Base-by-base conservation (phyloP, 2,888 invertebrate species). In the Himalopsyche japonica region DNA sequence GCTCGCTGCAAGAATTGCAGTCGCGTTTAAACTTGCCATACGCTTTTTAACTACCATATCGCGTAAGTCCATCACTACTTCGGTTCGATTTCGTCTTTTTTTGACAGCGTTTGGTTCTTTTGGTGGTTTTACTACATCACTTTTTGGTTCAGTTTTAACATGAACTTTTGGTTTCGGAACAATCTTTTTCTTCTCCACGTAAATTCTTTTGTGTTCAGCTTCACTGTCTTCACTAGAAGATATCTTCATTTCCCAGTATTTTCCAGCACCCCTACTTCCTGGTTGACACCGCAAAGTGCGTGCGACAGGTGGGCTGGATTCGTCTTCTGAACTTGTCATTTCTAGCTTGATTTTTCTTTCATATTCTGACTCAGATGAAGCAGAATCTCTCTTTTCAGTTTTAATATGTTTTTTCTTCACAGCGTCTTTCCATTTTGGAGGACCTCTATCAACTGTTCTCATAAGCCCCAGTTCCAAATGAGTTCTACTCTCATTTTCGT, bases 1-100 rank as follows among this genome's bases (percentile, higher is more conserved):
- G 87, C 97, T 97, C 27, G 97, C 97, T 0, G 97, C 97, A 87
- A 98, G 92, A 88, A 98, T 97, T 27, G 98, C 98, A 48, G 96
- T 95, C 18, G 98, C 98, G 90, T 98, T 98, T 43, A 98, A 91
- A 89, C 97, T 97, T 27, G 98, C 98, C 97, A 98, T 97, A 43
- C 98, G 94, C 89, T 97, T 98, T 88, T 96, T 94, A 20, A 97
- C 97, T 7, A 97, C 95, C 94, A 97, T 96, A 88, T 97, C 97
- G 88, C 96, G 96, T 79, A 97, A 92, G 88, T 97, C 97, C 95
- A 96, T 96, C 34, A 94, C 93, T 64, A 94, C 90, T 89, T 95
- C 95, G 82, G 92, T 93, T 87, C 93, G 91, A 86, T 93, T 94
- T n/a, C 93, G 91, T 87, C 93, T 92, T 88, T 93, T 93, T 88